Base-by-base conservation (phyloP, 2,888 invertebrate genomes). In the Branchinecta sandiegonensis region DNA sequence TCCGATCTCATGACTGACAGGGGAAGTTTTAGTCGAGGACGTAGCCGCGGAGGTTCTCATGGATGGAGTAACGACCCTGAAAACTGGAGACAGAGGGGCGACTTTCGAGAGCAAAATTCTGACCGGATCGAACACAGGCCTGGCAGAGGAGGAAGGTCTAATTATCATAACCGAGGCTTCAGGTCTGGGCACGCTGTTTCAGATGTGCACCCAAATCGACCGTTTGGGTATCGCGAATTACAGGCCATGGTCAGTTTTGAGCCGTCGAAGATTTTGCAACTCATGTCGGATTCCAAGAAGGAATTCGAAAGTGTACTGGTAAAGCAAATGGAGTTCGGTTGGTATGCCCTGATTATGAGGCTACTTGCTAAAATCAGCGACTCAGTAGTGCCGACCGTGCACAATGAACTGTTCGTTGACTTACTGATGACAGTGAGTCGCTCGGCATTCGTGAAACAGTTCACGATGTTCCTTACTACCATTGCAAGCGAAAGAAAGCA, bases 231-330 rank as follows among this genome's bases (percentile, higher is more conserved):
- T 56, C 14, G 11, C 8, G 63, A 56, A 10, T 10, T 56, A 10
- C n/a, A 56, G 23, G 23, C 23, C 9, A n/a, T 56, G n/a, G 63
- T 17, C n/a, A 56, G 23, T 10, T 23, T 10, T 10, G 63, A 10
- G n/a, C 14, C 63, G 10, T 56, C 63, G n/a, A 23, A 56, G 23
- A 56, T 56, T 10, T 56, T 56, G 10, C 63, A 56, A 9, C 14
- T 23, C 11, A 9, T 56, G 63, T 17, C 63, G 8, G 23, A 23
- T 9, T 17, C n/a, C n/a, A 56, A 23, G 23, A 56, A 56, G 23
- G 63, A 56, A n/a, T 56, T 56, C 23, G 63, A n/a, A 56, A 56
- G 63, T 56, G 23, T 56, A 56, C n/a, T 56, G 8, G 63, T 17
- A 56, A 56, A 10, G 10, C 14, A 56, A 2, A 56, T 56, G 63